Evolutionary conservation across 2,888 invertebrate species (phyloP), one percentile per base, ranked within the genome.

Genomic region (Vanessa cardui): DNA sequence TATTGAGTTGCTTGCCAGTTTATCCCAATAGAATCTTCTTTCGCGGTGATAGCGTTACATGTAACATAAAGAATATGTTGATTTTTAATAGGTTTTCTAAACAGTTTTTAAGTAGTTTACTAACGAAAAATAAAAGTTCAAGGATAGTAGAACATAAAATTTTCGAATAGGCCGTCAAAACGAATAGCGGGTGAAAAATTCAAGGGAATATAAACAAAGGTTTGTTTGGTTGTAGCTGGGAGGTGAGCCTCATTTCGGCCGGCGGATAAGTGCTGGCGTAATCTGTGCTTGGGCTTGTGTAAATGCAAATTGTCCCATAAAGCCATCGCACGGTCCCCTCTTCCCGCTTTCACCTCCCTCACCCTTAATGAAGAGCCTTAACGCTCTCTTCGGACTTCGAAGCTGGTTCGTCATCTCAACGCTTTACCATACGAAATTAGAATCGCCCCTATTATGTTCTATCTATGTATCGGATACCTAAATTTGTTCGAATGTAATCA

Each of bases 291-390:
- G 84, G 85, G 89, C 88, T 89, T 91, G 91, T 92, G 92, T 92
- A 92, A 92, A 92, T 92, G 92, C 91, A 92, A 92, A 92, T 92
- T 86, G 90, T 90, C 86, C 89, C 86, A 91, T 92, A 92, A 92
- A 90, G 90, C 90, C 87, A 87, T 88, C 83, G 83, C 78, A 78
- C 79, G 77, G 74, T 75, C 77, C 78, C 77, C 78, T 71, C 76
- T 74, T 76, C 71, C 76, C 79, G 77, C 79, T 70, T 68, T 68
- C 60, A 68, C 75, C 75, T 73, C 74, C 78, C 83, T 80, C 84
- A 83, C 82, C 80, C 86, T 85, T 92, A 90, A 92, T 92, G 91
- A 92, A 92, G 89, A 89, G 88, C 47, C 58, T 60, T 21, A 47
- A 61, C 60, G 60, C 50, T 56, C 77, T 84, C 83, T 85, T 85